Percentiles rank a stretch among this genome's conserved stretches.
Evolutionary conservation across 2,797 vertebrate species (phyloP).

Genomic region (Enteromius unitaeniatus): DNA sequence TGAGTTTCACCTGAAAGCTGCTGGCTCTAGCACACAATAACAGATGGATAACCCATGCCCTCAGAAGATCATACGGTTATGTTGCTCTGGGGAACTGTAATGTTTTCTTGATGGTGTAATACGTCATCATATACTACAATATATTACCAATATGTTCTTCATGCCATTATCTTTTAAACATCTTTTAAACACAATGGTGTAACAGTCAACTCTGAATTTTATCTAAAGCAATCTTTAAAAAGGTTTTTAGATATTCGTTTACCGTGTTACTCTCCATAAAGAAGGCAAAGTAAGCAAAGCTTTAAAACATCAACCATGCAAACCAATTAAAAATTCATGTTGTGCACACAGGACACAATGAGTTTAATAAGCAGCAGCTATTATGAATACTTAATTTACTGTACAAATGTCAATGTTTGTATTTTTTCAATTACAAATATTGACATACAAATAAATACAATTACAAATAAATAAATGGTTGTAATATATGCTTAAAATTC

Average conservation of each 20-base stretch:
- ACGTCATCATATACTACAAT: background rate
- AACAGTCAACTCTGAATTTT: background rate
- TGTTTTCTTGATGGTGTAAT: background rate
- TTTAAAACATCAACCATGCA: background rate
- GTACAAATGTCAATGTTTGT: background rate
- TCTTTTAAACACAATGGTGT: background rate
- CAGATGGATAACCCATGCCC: constrained; percentile 39
- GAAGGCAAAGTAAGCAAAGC: background rate
- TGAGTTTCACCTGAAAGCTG: constrained; percentile 15
- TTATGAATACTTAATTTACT: background rate
- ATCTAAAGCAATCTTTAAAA: background rate
- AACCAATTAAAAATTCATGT: background rate
- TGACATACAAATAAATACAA: too few species aligned
- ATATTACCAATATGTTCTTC: background rate
- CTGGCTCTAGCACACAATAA: constrained; percentile 22
- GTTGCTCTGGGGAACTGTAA: constrained; percentile 16
- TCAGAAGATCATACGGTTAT: background rate
- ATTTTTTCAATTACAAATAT: background rate
- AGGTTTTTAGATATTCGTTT: background rate
- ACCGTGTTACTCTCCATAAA: background rate
- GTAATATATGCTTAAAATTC: background rate
- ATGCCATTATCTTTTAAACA: background rate
- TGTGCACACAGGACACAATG: background rate
- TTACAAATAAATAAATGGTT: background rate
- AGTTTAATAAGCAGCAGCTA: background rate